Base-by-base conservation (phyloP, 2,888 invertebrate species). In the Formica aserva region DNA sequence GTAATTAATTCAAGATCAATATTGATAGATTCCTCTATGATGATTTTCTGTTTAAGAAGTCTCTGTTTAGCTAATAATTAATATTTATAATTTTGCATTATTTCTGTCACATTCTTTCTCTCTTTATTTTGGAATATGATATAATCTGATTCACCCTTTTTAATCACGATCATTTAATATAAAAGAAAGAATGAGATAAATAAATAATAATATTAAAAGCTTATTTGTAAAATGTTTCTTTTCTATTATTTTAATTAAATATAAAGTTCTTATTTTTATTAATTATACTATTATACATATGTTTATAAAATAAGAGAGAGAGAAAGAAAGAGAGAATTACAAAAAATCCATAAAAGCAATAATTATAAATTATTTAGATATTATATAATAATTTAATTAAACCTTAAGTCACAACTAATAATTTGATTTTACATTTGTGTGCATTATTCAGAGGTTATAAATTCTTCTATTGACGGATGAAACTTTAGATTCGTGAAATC, bases 401-500 rank as follows among this genome's bases (percentile, higher is more conserved):
- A 45, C 4, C 45, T 45, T 15, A 6, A 69, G 3, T 13, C 48
- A 29, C 29, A 29, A 29, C 48, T 45, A 48, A 45, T 45, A n/a
- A 45, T 67, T 18, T 67, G 18, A 11, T 6, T 66, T 67, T 29
- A 48, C 29, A 3, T 29, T 45, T 45, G 3, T 45, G 45, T 38
- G 26, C 15, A 8, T 26, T 48, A 69, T 71, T 22, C 15, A 15
- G 15, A 22, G 1, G 8, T 15, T 52, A 38, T 52, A 32, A 13
- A 11, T 71, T 35, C 57, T 55, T 35, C 22, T 18, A 26, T 6
- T 1, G 22, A 72, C 15, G 52, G 15, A 26, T 35, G 11, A 15
- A 72, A 57, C n/a, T 72, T 75, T 63, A 29, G 9, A 41, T 29
- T n/a, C n/a, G 13, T n/a, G 32, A 32, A n/a, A 63, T 35, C 11